Evolutionary conservation across 1,140 invertebrate genomes (phyloP).

Genomic region (Brachionus manjavacas): DNA sequence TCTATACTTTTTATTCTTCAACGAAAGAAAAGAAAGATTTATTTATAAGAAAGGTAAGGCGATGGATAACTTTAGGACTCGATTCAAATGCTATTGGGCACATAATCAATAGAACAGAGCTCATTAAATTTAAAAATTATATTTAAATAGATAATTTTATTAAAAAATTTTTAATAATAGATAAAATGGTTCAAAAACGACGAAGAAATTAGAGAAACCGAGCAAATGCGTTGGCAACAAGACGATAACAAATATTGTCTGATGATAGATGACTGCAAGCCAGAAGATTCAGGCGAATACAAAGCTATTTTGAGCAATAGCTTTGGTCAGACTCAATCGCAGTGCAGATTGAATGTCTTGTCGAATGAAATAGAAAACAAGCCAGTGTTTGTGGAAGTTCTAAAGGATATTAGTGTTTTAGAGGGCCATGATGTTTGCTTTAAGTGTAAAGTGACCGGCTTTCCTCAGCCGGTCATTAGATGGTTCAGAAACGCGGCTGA

Average conservation of each 20-base stretch:
- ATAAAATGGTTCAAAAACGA: constrained; percentile 27
- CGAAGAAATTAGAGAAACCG: neutral
- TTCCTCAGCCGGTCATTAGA: constrained; percentile 54
- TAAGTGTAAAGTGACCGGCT: constrained; percentile 47
- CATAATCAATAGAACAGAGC: no score
- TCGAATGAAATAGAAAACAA: neutral
- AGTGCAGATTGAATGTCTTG: constrained; percentile 9
- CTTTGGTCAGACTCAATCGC: neutral
- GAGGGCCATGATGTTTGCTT: constrained; percentile 31
- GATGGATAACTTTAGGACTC: no score
- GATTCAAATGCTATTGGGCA: no score
- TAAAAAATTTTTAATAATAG: neutral
- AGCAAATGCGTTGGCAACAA: neutral
- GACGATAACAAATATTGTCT: neutral
- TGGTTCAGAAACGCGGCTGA: constrained; percentile 50
- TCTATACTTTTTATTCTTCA: no score
- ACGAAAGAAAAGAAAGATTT: no score
- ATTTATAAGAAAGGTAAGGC: no score
- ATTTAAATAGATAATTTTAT: no score
- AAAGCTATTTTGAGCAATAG: neutral
- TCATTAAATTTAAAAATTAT: no score
- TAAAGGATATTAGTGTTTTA: neutral
- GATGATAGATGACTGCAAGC: neutral
- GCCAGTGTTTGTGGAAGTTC: neutral
- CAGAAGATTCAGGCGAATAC: neutral